phyloP scores from a whole-genome alignment of 1,140 invertebrate genomes.

The Heliothis virescens region DNA sequence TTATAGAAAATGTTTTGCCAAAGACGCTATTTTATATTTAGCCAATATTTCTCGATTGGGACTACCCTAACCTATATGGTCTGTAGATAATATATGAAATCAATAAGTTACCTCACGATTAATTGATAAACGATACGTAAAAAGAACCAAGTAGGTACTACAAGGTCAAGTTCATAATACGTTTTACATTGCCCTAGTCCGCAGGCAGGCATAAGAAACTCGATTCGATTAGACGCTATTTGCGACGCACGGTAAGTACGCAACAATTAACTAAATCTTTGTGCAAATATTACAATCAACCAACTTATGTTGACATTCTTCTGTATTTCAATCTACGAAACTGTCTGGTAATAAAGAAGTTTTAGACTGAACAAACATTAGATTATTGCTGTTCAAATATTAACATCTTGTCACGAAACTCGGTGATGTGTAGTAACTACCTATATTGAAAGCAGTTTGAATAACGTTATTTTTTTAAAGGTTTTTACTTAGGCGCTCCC shows the following conservation, averaged over 20 bases:
- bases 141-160: no score
- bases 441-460: not conserved
- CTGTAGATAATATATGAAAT: no score
- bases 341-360: conserved; percentile 21
- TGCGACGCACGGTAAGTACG: not conserved
- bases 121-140: no score
- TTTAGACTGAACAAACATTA: conserved; percentile 22
- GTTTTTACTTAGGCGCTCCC: no score
- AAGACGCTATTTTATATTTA: no score
- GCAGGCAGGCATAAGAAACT: not conserved
- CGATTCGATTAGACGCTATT: not conserved
- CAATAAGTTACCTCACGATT: no score
- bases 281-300: not conserved
- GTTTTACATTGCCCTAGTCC: not conserved
- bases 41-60: no score
- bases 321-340: conserved; percentile 4
- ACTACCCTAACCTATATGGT: no score
- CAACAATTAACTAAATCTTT: not conserved
- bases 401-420: not conserved
- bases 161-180: no score
- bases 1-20: no score
- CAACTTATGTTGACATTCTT: not conserved
- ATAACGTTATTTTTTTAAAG: not conserved
- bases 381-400: conserved; percentile 19
- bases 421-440: not conserved